Evolutionary conservation across 2,888 invertebrate genomes (phyloP).

Genomic region (Nemoura dubitans): DNA sequence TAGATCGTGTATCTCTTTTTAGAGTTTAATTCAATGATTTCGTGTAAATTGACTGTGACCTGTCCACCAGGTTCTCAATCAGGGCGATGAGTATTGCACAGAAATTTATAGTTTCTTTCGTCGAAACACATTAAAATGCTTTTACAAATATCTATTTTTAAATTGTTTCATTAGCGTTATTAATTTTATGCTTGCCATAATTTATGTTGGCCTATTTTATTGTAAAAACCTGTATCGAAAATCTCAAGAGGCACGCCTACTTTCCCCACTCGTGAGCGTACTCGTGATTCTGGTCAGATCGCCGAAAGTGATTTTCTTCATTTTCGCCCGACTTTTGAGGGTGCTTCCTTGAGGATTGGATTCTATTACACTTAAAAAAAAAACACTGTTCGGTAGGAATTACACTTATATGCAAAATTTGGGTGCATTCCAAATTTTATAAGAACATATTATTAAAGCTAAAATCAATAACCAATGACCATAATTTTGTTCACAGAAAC

Average conservation of each 20-base stretch:
- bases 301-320: not conserved
- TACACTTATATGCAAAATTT: not conserved
- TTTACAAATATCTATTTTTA: not conserved
- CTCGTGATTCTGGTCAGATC: not conserved
- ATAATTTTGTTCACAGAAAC: not conserved
- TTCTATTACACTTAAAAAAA: not conserved
- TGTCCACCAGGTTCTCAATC: not conserved
- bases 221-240: not conserved
- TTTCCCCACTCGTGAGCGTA: slow-evolving; percentile 36
- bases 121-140: not conserved
- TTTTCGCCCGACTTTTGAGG: not conserved
- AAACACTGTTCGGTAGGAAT: not conserved
- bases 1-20: not conserved
- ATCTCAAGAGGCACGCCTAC: slow-evolving; percentile 32
- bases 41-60: slow-evolving; percentile 15
- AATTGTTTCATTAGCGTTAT: not conserved
- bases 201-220: not conserved
- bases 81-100: not conserved
- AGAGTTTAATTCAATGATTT: slow-evolving; percentile 25
- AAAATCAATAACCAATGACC: not conserved
- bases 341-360: not conserved
- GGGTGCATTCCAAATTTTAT: not conserved
- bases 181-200: not conserved
- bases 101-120: not conserved
- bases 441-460: not conserved